phyloP scores from a whole-genome alignment of 2,888 invertebrate genomes.

The Zaprionus obscuricornis region DNA sequence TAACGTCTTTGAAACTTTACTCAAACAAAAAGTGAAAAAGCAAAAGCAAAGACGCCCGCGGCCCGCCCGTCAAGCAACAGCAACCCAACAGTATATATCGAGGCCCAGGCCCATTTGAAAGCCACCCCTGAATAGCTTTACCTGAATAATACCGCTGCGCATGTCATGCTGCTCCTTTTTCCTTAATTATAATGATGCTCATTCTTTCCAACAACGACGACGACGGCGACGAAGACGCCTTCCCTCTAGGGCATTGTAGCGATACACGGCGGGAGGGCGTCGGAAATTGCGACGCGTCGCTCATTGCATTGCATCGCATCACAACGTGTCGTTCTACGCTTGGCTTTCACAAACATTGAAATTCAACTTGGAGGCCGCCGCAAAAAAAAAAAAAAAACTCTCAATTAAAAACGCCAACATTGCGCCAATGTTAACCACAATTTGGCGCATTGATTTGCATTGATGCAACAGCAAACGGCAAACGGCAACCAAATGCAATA shows the following conservation, averaged over 20 bases:
- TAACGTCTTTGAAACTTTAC: conserved; percentile 64
- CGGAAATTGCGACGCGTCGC: conserved; percentile 40
- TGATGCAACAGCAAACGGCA: conserved; percentile 47
- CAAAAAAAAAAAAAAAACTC: conserved; percentile 37
- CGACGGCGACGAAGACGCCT: conserved; percentile 8
- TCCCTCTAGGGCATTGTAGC: conserved; percentile 34
- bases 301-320: too few relatives aligned
- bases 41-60: conserved; percentile 47
- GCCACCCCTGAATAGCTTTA: conserved; percentile 67
- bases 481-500: conserved; percentile 49
- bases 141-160: conserved; percentile 51
- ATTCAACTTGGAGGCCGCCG: conserved; percentile 11
- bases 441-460: conserved; percentile 73
- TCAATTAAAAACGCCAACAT: conserved; percentile 76
- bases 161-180: conserved; percentile 73
- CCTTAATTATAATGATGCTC: conserved; percentile 53
- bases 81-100: conserved; percentile 16
- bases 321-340: too few relatives aligned
- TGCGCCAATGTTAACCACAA: conserved; percentile 56
- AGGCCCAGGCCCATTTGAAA: conserved; percentile 25
- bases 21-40: conserved; percentile 31
- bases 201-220: conserved; percentile 31
- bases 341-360: conserved; percentile 39
- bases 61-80: conserved; percentile 52
- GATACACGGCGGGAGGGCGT: conserved; percentile 52